A percentile compares a stretch with the other conserved stretches of the same genome.
These are phyloP conservation scores for Anneissia japonica DNA, from an alignment of 35 echinoderm and acorn worm genomes.

Conservation along the genomic window DNA sequence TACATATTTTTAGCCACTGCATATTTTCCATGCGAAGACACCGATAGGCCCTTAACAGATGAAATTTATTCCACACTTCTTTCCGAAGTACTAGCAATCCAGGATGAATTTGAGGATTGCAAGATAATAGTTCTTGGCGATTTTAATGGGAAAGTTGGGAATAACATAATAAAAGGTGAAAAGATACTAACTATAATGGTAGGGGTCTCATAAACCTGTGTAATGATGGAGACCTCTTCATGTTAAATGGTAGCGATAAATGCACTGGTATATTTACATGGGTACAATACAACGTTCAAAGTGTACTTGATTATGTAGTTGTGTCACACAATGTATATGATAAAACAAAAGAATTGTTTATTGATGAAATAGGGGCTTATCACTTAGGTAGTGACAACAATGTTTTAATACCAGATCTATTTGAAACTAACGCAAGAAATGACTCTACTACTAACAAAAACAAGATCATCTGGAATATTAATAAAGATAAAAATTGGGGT, in stretches of 20 bases:
- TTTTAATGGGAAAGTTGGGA: neutral
- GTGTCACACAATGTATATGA: neutral
- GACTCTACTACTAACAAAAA: too few species aligned
- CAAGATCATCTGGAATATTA: too few species aligned
- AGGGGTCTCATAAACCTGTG: neutral
- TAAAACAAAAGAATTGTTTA: too few species aligned
- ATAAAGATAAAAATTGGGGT: too few species aligned
- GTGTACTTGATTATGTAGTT: neutral
- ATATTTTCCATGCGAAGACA: neutral
- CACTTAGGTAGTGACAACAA: too few species aligned
- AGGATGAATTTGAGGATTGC: neutral
- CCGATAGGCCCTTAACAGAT: neutral
- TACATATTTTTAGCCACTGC: neutral
- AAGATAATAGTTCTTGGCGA: neutral
- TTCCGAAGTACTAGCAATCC: neutral
- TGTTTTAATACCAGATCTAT: too few species aligned
- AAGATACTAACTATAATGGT: neutral
- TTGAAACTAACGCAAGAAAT: too few species aligned
- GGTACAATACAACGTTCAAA: neutral
- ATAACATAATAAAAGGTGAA: neutral
- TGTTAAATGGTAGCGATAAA: neutral
- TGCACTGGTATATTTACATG: neutral
- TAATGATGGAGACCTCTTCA: neutral
- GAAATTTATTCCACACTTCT: neutral
- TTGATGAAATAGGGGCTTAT: too few species aligned